These are phyloP conservation scores for Melinaea menophilus DNA, from an alignment of 2,888 invertebrate species.

Conservation along the genomic window DNA sequence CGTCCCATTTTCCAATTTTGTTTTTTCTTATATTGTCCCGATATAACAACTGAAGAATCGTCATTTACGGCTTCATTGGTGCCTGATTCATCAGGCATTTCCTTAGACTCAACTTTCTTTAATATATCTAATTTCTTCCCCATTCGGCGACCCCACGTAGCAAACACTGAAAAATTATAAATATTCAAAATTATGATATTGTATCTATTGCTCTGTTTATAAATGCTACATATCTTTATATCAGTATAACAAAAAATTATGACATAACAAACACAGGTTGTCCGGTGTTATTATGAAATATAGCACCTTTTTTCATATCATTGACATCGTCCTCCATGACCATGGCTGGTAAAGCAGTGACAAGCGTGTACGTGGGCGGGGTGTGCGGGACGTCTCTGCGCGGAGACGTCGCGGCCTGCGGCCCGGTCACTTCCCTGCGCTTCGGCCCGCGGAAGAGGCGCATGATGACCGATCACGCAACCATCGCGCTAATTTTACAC, in stretches of 20 bases:
- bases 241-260: background rate
- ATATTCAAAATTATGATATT: background rate
- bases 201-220: background rate
- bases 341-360: conserved; percentile 87
- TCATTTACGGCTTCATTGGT: conserved; percentile 50
- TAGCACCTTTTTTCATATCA: conserved; percentile 78
- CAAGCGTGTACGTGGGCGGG: conserved; percentile 82
- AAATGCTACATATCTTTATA: background rate
- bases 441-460: conserved; percentile 82
- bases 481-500: conserved; percentile 64
- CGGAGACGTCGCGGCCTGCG: conserved; percentile 69
- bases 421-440: conserved; percentile 80
- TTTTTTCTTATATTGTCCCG: conserved; percentile 75
- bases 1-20: conserved; percentile 79
- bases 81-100: conserved; percentile 62
- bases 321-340: conserved; percentile 84
- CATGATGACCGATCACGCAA: conserved; percentile 77
- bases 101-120: conserved; percentile 81
- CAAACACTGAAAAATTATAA: conserved; percentile 73
- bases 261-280: background rate
- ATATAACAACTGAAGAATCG: conserved; percentile 53
- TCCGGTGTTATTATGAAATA: background rate
- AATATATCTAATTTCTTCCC: conserved; percentile 86
- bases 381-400: conserved; percentile 58
- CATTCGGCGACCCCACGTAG: conserved; percentile 88